These are phyloP conservation scores for Proctacanthus coquilletti DNA, from an alignment of 1,140 invertebrate genomes.

Conservation along the genomic window DNA sequence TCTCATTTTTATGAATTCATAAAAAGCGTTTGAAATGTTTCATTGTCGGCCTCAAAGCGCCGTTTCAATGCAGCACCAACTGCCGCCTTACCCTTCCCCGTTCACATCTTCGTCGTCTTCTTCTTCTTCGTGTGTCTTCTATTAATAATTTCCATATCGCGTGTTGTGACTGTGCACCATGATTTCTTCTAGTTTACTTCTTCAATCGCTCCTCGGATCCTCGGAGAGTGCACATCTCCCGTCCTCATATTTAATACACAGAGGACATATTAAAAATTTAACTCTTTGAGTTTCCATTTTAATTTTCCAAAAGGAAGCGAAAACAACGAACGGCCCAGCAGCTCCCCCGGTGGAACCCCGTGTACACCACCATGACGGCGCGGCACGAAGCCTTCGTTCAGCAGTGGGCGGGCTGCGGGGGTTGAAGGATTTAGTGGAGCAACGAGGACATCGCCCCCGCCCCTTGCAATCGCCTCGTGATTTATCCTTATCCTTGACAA, in stretches of 20 bases:
- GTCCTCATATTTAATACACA: conserved; percentile 1
- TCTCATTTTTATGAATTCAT: background rate
- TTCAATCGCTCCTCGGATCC: too few relatives aligned
- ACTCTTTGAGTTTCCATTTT: background rate
- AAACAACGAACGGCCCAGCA: background rate
- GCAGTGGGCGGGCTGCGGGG: too few relatives aligned
- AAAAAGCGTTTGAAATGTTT: conserved; percentile 1
- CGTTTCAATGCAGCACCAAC: background rate
- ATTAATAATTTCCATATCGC: background rate
- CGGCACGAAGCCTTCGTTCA: too few relatives aligned
- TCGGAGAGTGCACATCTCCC: background rate
- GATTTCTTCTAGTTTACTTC: background rate
- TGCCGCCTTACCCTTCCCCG: too few relatives aligned
- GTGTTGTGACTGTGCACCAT: background rate
- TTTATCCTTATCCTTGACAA: too few relatives aligned
- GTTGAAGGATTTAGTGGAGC: background rate
- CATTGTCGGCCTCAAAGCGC: background rate
- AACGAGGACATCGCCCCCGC: background rate
- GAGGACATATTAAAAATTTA: conserved; percentile 1
- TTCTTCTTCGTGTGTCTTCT: too few relatives aligned
- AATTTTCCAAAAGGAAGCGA: background rate
- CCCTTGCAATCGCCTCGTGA: background rate
- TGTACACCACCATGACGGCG: too few relatives aligned
- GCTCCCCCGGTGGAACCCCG: too few relatives aligned
- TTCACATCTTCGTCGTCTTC: too few relatives aligned